These are phyloP conservation scores for Euwallacea fornicatus DNA, from an alignment of 1,140 invertebrate species.

Conservation along the genomic window DNA sequence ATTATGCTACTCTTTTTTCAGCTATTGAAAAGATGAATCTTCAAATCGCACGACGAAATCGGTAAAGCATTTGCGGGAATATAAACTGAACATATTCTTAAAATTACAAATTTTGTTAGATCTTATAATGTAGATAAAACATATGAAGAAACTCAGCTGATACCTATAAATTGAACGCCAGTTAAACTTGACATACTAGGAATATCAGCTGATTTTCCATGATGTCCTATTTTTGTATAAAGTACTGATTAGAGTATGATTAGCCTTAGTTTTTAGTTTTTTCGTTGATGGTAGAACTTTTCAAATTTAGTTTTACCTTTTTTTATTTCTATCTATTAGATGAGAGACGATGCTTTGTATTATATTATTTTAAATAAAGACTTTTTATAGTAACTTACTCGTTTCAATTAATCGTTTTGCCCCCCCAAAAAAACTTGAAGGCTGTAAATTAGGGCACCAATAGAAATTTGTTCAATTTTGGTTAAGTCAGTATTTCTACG, in stretches of 20 bases:
- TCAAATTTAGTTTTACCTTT: slow-evolving; percentile 19
- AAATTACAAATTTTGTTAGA: slow-evolving; percentile 22
- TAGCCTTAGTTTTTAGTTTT: slow-evolving; percentile 34
- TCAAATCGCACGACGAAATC: background rate
- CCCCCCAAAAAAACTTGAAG: no score
- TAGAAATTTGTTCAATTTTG: no score
- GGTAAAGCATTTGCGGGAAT: background rate
- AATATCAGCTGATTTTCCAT: slow-evolving; percentile 41
- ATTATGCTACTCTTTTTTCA: no score
- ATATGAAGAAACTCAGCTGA: slow-evolving; percentile 6
- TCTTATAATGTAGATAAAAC: slow-evolving; percentile 29
- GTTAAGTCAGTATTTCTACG: no score
- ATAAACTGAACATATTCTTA: slow-evolving; percentile 10
- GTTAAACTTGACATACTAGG: no score
- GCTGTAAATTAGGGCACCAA: no score
- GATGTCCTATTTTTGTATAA: slow-evolving; percentile 45
- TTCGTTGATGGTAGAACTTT: slow-evolving; percentile 27
- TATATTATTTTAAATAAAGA: slow-evolving; percentile 47
- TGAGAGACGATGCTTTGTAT: slow-evolving; percentile 43
- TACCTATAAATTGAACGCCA: background rate
- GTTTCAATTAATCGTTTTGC: no score
- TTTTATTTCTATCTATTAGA: slow-evolving; percentile 39
- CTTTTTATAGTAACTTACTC: slow-evolving; percentile 33
- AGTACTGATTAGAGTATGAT: slow-evolving; percentile 45
- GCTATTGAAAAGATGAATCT: background rate